Conservation (phyloP, 1,140 invertebrate species). For the Drosophila tani region DNA sequence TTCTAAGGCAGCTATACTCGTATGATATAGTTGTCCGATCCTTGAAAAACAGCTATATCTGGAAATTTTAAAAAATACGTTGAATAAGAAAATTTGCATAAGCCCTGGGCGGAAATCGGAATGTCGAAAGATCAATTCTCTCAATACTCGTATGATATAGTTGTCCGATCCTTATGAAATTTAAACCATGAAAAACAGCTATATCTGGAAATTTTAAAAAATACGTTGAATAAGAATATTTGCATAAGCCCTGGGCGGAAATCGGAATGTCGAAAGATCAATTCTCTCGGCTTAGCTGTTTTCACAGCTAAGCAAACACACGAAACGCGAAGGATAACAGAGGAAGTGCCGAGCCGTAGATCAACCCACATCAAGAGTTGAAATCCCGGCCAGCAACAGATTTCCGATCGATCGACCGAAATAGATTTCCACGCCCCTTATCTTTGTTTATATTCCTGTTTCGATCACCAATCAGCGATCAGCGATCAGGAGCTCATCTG, state of each 20-base stretch:
- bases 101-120: conserved; percentile 55
- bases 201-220: too few relatives aligned
- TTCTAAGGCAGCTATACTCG: too few relatives aligned
- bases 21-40: too few relatives aligned
- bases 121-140: conserved; percentile 3
- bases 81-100: conserved; percentile 60
- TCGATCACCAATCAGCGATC: neutral
- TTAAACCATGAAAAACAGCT: too few relatives aligned
- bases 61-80: too few relatives aligned
- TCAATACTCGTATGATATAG: too few relatives aligned
- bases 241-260: conserved; percentile 66
- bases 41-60: too few relatives aligned
- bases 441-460: conserved; percentile 1
- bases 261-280: conserved; percentile 23
- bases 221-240: conserved; percentile 41
- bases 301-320: conserved; percentile 69
- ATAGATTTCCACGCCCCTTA: conserved; percentile 61
- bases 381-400: conserved; percentile 51
- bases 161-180: too few relatives aligned
- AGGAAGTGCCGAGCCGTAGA: neutral
- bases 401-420: conserved; percentile 50
- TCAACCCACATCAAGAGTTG: conserved; percentile 49
- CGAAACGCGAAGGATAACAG: neutral
- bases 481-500: conserved; percentile 52
- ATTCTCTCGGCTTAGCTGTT: conserved; percentile 35